Conservation (phyloP, 2,797 vertebrate species). For the Siniperca obscura region DNA sequence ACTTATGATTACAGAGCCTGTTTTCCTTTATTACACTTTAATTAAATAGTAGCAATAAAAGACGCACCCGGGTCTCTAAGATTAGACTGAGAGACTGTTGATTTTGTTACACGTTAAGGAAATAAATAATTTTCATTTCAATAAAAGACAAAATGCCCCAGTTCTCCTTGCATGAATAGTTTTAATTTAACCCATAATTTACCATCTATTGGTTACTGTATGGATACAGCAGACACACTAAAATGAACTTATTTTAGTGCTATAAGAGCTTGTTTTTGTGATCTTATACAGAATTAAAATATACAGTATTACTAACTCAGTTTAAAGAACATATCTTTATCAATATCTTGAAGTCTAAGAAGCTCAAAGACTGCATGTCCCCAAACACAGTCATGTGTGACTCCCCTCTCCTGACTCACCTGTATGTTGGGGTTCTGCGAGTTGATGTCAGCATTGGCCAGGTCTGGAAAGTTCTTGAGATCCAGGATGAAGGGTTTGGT, state of each 20-base stretch:
- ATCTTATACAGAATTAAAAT: neutral
- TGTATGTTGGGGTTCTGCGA: conserved; percentile 95
- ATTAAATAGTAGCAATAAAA: conserved; percentile 24
- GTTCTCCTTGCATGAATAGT: neutral
- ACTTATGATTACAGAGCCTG: conserved; percentile 29
- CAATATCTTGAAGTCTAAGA: neutral
- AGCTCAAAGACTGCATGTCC: neutral
- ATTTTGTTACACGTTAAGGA: conserved; percentile 16
- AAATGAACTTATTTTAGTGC: neutral
- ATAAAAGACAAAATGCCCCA: neutral
- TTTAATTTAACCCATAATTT: conserved; percentile 23
- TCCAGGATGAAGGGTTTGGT: conserved; percentile 89
- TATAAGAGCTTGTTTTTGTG: neutral
- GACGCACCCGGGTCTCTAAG: neutral
- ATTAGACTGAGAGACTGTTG: conserved; percentile 18
- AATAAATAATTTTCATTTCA: conserved; percentile 16
- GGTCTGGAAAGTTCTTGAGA: conserved; percentile 90
- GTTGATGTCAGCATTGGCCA: conserved; percentile 88
- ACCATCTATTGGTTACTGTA: neutral
- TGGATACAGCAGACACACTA: neutral
- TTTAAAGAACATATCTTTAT: neutral
- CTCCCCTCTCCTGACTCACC: conserved; percentile 73
- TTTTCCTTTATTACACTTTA: conserved; percentile 34
- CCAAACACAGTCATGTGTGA: neutral
- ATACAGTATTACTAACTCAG: neutral